Base-by-base conservation (phyloP, 1,140 invertebrate genomes). In the Metopolophium dirhodum region DNA sequence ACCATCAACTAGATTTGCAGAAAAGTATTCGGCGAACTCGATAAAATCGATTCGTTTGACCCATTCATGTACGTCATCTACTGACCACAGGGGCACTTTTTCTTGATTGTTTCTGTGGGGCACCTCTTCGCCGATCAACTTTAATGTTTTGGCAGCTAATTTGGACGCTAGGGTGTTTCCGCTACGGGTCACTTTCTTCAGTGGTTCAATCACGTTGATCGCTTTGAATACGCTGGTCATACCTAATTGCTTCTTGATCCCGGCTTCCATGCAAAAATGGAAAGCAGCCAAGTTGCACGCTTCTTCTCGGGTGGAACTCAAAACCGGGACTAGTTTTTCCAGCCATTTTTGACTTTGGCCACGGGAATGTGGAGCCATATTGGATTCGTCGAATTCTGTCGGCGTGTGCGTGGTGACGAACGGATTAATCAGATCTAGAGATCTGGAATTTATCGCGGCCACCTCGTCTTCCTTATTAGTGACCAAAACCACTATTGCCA, bases 221-320 rank as follows among this genome's bases (percentile, higher is more conserved):
- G 99, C 98, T 91, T 97, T 96, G 95, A 99, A 99, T 94, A 99
- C 97, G 95, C 98, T 97, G 0, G 98, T 98, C 94, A 99, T 99
- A 26, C 98, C 98, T 95, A 99, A 99, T 94, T 98, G 97, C 94
- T 99, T 98, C 95, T 99, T 99, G 61, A 99, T 99, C 23, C 98
- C 98, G 9, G 99, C 99, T 95, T 99, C 99, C 98, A 99, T 99
- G 94, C 99, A 99, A 95, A 99, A 99, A 95, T 99, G 99, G 95
- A 99, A 99, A 49, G 99, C 99, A 0, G 99, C 99, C 91, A 99
- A 95, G 95, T 99, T 99, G 94, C 99, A 96, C 0, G 99, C 99
- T 95, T 99, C 99, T 95, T 99, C 98, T 91, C 99, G 96, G 95
- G 99, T 98, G 37, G 99, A 99, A 94, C 97, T 98, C 8, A 99